Base-by-base conservation (phyloP, 1,140 invertebrate genomes). In the Riptortus pedestris region DNA sequence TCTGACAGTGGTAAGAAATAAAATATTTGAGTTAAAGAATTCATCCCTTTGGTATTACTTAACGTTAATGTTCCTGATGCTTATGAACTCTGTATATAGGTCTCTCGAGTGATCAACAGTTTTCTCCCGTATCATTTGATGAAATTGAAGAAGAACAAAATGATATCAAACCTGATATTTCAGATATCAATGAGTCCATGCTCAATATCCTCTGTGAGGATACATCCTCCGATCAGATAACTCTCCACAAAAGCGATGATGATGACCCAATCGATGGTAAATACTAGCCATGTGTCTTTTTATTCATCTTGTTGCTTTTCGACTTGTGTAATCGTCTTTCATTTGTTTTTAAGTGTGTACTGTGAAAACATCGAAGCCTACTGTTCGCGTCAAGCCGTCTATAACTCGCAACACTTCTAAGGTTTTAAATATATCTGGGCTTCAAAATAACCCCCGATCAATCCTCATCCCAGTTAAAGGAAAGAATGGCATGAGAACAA, bases 391-490 rank as follows among this genome's bases (percentile, higher is more conserved):
- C 0, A 66, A 68, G 26, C 67, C 64, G 16, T 58, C 65, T 9
- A 18, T 65, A 4, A 61, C 64, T 5, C 18, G 43, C 33, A 63
- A 31, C 9, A 43, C 60, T 28, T 29, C 62, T 29, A 60, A 66
- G 55, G 67, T 70, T 12, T 47, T 68, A 18, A 65, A 65, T 28
- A 64, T 71, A 2, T 67, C 70, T 7, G 66, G 68, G 5, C 14
- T 67, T n/a, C 62, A 66, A 38, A 66, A 58, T 38, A 82, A 84
- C 70, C 80, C 81, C 1, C 75, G 83, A 1, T 85, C 84, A 0
- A 82, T 87, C 59, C 73, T 87, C 1, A 72, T 86, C 43, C 85
- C 85, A 0, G 79, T 86, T 1, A 83, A 83, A 61, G 63, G 66
- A 16, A 59, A 48, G 24, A 58, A 68, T 70, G 82, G 85, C 69